Evolutionary conservation across 2,113 vertebrate genomes (phyloP).

Genomic region (Poecile atricapillus): DNA sequence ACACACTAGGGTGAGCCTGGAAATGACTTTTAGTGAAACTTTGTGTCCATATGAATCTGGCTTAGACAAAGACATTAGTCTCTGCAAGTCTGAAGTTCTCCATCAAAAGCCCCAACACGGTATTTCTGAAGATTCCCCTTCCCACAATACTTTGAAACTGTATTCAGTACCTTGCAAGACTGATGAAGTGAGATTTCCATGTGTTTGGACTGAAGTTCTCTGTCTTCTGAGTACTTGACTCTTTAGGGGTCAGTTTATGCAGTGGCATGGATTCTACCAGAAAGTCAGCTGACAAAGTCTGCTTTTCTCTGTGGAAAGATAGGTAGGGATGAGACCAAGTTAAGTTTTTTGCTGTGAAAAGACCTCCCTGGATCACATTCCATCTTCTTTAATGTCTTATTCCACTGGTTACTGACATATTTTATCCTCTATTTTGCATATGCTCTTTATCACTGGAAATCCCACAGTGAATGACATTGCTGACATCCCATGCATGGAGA

Average conservation of each 20-base stretch:
- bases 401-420: not conserved
- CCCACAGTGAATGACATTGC: fast-evolving
- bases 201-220: not conserved
- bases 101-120: not conserved
- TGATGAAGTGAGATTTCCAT: not conserved
- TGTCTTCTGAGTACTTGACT: not conserved
- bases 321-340: not conserved
- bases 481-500: not conserved
- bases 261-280: not conserved
- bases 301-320: not conserved
- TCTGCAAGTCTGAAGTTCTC: not conserved
- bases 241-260: not conserved
- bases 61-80: not conserved
- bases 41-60: not conserved
- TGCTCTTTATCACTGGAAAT: not conserved
- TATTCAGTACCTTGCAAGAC: not conserved
- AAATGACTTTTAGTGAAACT: not conserved
- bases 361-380: not conserved
- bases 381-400: not conserved
- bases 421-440: not conserved
- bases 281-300: not conserved
- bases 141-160: not conserved
- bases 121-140: not conserved
- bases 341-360: not conserved
- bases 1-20: not conserved